Evolutionary conservation across 2,797 vertebrate species (phyloP).

Genomic region (Sciaenops ocellatus): DNA sequence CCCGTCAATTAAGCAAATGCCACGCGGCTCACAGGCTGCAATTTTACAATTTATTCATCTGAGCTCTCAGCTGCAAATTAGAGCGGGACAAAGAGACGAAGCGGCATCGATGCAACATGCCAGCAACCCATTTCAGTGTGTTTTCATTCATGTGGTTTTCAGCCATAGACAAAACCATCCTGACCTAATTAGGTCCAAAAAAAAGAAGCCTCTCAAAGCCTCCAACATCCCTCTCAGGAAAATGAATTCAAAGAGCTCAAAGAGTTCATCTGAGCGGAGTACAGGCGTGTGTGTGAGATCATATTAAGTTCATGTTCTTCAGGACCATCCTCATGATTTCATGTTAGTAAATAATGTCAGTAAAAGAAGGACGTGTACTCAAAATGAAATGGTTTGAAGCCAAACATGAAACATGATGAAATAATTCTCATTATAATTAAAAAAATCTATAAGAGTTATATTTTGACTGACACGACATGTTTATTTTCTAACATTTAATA

Average conservation of each 20-base stretch:
- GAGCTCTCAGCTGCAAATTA: constrained; percentile 12
- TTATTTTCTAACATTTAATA: too few relatives aligned
- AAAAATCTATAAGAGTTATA: too few relatives aligned
- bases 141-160: background rate
- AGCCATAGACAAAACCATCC: background rate
- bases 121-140: constrained; percentile 4
- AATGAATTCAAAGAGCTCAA: background rate
- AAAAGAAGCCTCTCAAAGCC: background rate
- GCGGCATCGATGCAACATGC: background rate
- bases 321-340: too few relatives aligned
- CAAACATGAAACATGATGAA: too few relatives aligned
- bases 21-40: background rate
- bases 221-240: background rate
- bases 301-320: too few relatives aligned
- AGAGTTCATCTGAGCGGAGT: background rate
- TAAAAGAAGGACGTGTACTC: too few relatives aligned
- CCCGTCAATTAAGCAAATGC: constrained; percentile 6
- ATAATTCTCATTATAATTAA: too few relatives aligned
- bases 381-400: too few relatives aligned
- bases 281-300: background rate
- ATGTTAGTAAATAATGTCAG: too few relatives aligned
- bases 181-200: constrained; percentile 37
- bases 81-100: constrained; percentile 16
- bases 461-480: too few relatives aligned
- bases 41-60: constrained; percentile 22